Base-by-base conservation (phyloP, 1,140 invertebrate species). In the Sarcophaga peregrina region DNA sequence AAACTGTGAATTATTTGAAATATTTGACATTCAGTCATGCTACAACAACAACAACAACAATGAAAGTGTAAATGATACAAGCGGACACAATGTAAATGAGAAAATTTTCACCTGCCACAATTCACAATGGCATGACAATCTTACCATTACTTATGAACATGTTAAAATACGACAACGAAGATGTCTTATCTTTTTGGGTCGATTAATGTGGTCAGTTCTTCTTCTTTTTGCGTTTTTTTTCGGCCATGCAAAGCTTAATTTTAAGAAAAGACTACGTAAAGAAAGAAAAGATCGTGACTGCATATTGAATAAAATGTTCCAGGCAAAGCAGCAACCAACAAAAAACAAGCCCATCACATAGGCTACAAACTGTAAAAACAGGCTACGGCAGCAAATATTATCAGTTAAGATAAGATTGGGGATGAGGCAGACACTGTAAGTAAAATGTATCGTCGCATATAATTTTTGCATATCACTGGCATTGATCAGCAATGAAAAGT, bases 21-120 rank as follows among this genome's bases (percentile, higher is more conserved):
- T 78, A 52, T 78, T 78, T 78, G 75, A 78, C 75, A 78, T 52
- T 52, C 47, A 50, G 75, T 78, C 75, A 78, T 78, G 75, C 48
- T 47, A 78, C 47, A 52, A 20, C 74, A n/a, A 47, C 6, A n/a
- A 45, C 20, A 50, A n/a, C n/a, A n/a, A n/a, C n/a, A n/a, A n/a
- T n/a, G n/a, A n/a, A n/a, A 50, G 75, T 78, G 75, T 78, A 78
- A 78, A 78, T 78, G 75, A 78, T 78, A 78, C 75, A 78, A 52
- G 75, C 75, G 25, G 25, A 78, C 47, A 48, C 20, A 78, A 52
- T 50, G 37, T 45, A 78, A 78, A 78, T 47, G 50, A 46, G 47
- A 78, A 74, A 78, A 68, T 50, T 78, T 78, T 78, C 75, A 78
- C 75, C 75, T 78, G 75, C 75, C 75, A 37, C n/a, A n/a, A n/a